These are phyloP conservation scores for Epizoanthus stellaris DNA, from an alignment of 92 coral and sea anemone genomes.

Conservation along the genomic window DNA sequence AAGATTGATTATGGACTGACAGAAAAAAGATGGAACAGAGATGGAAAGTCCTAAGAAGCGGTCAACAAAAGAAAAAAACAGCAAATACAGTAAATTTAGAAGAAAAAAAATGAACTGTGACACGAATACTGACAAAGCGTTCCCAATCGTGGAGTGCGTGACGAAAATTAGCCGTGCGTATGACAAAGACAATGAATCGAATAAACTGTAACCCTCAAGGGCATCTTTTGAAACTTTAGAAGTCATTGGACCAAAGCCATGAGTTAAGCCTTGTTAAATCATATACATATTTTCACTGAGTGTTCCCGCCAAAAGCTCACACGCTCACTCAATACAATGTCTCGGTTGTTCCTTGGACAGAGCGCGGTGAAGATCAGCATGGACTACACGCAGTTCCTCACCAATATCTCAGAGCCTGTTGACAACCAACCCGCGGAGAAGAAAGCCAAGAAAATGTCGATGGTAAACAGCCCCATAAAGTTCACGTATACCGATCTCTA, in stretches of 20 bases:
- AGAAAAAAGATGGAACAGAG: too few species aligned
- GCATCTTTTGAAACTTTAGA: not conserved
- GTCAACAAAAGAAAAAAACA: too few species aligned
- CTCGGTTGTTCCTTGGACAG: slow-evolving; percentile 24
- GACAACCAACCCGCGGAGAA: slow-evolving; percentile 17
- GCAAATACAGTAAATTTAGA: not conserved
- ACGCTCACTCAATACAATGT: not conserved
- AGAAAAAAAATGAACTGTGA: not conserved
- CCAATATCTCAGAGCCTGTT: slow-evolving; percentile 35
- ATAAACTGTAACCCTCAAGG: slow-evolving; percentile 10
- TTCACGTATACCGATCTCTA: slow-evolving; percentile 80
- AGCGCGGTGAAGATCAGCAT: slow-evolving; percentile 41
- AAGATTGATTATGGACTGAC: too few species aligned
- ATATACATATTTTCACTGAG: slow-evolving; percentile 11
- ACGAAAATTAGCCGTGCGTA: slow-evolving; percentile 23
- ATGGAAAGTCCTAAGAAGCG: too few species aligned
- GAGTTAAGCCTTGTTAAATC: slow-evolving; percentile 17
- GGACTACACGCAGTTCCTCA: slow-evolving; percentile 35
- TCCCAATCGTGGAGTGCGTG: slow-evolving; percentile 13
- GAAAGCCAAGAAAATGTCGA: slow-evolving; percentile 15
- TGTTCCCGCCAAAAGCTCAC: slow-evolving; percentile 36
- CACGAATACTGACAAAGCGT: not conserved
- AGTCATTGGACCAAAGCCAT: slow-evolving; percentile 3
- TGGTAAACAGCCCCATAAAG: slow-evolving; percentile 26
- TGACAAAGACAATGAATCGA: not conserved